Base-by-base conservation (phyloP, 2,113 vertebrate species). In the Platichthys flesus region DNA sequence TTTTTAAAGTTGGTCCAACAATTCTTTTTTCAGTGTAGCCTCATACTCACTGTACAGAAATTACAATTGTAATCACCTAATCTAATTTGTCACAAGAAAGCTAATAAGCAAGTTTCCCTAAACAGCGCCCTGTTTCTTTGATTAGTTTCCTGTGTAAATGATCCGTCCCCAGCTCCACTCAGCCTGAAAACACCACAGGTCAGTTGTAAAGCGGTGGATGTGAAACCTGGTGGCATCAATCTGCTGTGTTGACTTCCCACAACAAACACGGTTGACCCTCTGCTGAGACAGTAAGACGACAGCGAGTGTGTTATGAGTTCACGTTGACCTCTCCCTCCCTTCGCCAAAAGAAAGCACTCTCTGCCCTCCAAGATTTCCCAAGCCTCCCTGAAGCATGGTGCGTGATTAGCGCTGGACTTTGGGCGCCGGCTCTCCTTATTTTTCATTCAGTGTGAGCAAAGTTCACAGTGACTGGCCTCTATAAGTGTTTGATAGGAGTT, bases 181-280 rank as follows among this genome's bases (percentile, higher is more conserved):
- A 15, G 24, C 9, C 14, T 72, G 16, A 67, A 81, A 81, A 82
- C 20, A 31, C 31, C 31, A 31, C 31, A 31, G 31, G 66, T 40
- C 1, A 15, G 20, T 72, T 54, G 66, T 55, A 52, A 26, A 65
- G 62, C 18, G 18, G 18, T 18, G 23, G 3, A 13, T 24, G 54
- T 56, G 5, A 14, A 56, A 56, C n/a, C 54, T 14, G 54, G 4
- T 5, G 47, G 47, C 47, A 18, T 74, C 70, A 62, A 28, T 67
- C 62, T 63, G 31, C 71, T 12, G 24, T 16, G 54, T 45, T 75
- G 18, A 76, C 76, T 79, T 85, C 78, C 51, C 78, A 78, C 62
- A 85, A 89, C 81, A 86, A 88, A 80, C 79, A 83, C 63, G 62
- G 58, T 49, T 72, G 79, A 77, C 49, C 68, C 37, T 28, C 65